These are phyloP conservation scores for Drosophila suzukii DNA, from an alignment of 1,140 invertebrate genomes.

Conservation along the genomic window DNA sequence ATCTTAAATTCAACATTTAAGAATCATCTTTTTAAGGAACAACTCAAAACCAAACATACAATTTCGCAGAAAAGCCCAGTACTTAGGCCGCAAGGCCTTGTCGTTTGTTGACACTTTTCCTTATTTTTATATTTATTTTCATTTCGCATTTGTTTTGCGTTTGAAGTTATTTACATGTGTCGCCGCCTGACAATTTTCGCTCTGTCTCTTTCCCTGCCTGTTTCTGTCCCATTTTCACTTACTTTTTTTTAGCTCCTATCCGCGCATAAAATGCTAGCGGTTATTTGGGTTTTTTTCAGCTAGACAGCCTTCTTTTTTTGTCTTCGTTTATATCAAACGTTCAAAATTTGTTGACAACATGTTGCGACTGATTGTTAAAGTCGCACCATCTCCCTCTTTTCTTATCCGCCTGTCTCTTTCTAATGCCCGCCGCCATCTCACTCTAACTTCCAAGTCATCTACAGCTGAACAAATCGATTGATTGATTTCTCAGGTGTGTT, in stretches of 20 bases:
- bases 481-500: slow-evolving; percentile 82
- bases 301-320: slow-evolving; percentile 38
- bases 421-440: slow-evolving; percentile 3
- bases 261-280: slow-evolving; percentile 45
- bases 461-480: slow-evolving; percentile 80
- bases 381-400: not conserved
- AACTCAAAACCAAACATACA: not conserved
- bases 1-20: not conserved
- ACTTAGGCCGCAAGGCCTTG: slow-evolving; percentile 27
- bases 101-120: slow-evolving; percentile 30
- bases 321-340: slow-evolving; percentile 60
- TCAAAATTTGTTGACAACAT: slow-evolving; percentile 79
- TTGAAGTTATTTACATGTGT: slow-evolving; percentile 75
- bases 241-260: not conserved
- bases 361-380: slow-evolving; percentile 69
- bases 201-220: not conserved
- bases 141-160: slow-evolving; percentile 49
- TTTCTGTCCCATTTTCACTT: slow-evolving; percentile 1
- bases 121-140: slow-evolving; percentile 36
- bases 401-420: too few species aligned
- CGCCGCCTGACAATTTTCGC: slow-evolving; percentile 56
- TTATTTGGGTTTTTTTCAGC: slow-evolving; percentile 61
- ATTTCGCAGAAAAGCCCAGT: not conserved
- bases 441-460: slow-evolving; percentile 41
- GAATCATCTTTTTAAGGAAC: not conserved